These are phyloP conservation scores for Megaleporinus macrocephalus DNA, from an alignment of 2,113 vertebrate species.

Conservation along the genomic window DNA sequence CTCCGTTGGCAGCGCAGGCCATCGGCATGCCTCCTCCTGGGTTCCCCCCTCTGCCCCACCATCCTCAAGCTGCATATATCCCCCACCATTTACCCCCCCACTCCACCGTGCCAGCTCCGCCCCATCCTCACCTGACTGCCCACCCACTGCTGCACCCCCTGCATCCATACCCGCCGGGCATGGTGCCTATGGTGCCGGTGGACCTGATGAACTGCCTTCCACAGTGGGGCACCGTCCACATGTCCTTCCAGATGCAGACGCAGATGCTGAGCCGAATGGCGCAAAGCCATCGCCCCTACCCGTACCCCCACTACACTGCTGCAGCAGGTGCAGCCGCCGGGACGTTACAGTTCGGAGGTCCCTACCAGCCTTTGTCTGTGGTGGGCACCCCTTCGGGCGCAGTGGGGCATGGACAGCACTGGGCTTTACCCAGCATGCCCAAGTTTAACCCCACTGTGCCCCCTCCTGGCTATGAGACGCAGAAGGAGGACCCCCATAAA, in stretches of 20 bases:
- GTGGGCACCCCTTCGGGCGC: slow-evolving; percentile 65
- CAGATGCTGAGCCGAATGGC: slow-evolving; percentile 98
- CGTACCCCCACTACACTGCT: slow-evolving; percentile 81
- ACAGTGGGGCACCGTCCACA: slow-evolving; percentile 93
- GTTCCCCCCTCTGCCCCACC: slow-evolving; percentile 83
- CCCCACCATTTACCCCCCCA: slow-evolving; percentile 74
- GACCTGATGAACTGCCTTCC: slow-evolving; percentile 90
- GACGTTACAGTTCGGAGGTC: slow-evolving; percentile 82
- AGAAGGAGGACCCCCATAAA: slow-evolving; percentile 97
- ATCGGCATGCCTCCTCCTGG: slow-evolving; percentile 84
- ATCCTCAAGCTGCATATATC: slow-evolving; percentile 75
- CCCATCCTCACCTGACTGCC: slow-evolving; percentile 66
- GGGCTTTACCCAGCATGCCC: slow-evolving; percentile 84
- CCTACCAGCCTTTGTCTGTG: slow-evolving; percentile 84
- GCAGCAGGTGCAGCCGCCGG: neutral
- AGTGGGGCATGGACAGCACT: slow-evolving; percentile 82
- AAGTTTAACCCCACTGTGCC: slow-evolving; percentile 95
- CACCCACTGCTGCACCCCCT: slow-evolving; percentile 85
- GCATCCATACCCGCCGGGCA: slow-evolving; percentile 82
- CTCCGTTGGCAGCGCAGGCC: slow-evolving; percentile 77
- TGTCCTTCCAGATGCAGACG: slow-evolving; percentile 99
- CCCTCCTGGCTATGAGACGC: slow-evolving; percentile 89
- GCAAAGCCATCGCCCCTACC: slow-evolving; percentile 87
- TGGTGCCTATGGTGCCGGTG: slow-evolving; percentile 92
- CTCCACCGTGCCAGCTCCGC: slow-evolving; percentile 69